Evolutionary conservation across 2,888 invertebrate species (phyloP), one percentile per base, ranked within the genome.

Genomic region (Galeopsomyia nigrocyanea): DNA sequence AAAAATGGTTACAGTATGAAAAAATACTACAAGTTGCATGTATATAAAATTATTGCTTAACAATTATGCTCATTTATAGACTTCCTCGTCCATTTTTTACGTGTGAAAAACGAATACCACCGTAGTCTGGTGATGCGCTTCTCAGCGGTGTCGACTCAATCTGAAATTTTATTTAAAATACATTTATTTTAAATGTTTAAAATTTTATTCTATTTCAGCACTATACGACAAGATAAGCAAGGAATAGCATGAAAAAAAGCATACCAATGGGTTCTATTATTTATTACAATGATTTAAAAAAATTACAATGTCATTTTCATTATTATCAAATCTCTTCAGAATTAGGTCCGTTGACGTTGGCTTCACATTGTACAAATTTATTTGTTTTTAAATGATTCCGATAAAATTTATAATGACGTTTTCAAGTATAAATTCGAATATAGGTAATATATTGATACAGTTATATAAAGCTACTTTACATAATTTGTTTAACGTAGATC

Each of bases 211-310:
- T 31, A 39, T 57, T 26, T 17, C 14, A n/a, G 31, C 26, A 58
- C 17, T 56, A 47, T 14, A 49, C 47, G 13, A 1, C 2, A 21
- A 47, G 5, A 17, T 47, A 17, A 39, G 39, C 58, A 58, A 31
- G 58, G 58, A 16, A n/a, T 19, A 60, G 57, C 16, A n/a, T 22
- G 22, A 64, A 51, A 53, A 13, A 53, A 58, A 67, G 57, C 16
- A 31, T 61, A 63, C 31, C 10, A 31, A 31, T 56, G 7, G 19
- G 10, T 68, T 50, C 47, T 63, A 65, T 60, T 31, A 55, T 75
- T 69, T 72, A 72, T 72, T 75, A 58, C 63, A 75, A 70, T 72
- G 69, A 71, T 66, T 75, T 65, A 69, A 75, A 61, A 69, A 68
- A 66, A 9, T 64, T 74, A 74, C 71, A 71, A 22, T 71, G 53